Evolutionary conservation across 2,797 vertebrate genomes (phyloP), one percentile per base, ranked within the genome.

Genomic region (Alcedo atthis): DNA sequence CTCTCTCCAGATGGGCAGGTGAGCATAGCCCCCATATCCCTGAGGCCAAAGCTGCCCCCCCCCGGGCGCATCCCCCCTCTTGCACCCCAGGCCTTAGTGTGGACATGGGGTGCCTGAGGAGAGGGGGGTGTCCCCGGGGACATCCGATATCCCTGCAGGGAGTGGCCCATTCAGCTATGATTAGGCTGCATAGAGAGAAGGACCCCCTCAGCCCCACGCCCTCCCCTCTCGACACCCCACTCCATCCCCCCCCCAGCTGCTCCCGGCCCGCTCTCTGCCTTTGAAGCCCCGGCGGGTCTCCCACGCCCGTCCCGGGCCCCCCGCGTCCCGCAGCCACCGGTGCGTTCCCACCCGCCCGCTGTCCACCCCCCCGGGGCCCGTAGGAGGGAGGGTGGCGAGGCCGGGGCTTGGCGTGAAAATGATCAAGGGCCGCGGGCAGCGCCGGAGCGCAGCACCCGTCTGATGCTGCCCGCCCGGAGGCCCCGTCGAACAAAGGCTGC

Each of bases 341-440:
- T 87, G 86, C 77, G 43, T 85, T 87, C 91, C 67, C 88, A 83
- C 59, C 82, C 51, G 59, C 71, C 59, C 81, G 16, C 43, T n/a
- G 17, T 12, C 33, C 42, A 32, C 61, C 53, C 19, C 20, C 74
- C 49, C 69, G 87, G 91, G 87, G 89, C 85, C 85, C 64, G 97
- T 96, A 94, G 96, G 97, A 98, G 98, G 98, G 97, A 89, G 79
- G 97, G 91, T 80, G 88, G 73, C 81, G 81, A 74, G 85, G 63
- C 55, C 69, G 46, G 32, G 88, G 82, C 71, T 91, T 91, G 93
- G 93, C 88, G 91, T 93, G 93, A 94, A 94, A 94, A 91, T 94
- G 93, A 94, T 94, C 93, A 94, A 94, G 93, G 93, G 91, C 93
- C 32, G 51, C 81, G 85, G 78, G 85, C 91, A 91, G 93, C 68